These are phyloP conservation scores for Montipora sp. DNA, from an alignment of 64 coral and sea anemone species.

Conservation along the genomic window DNA sequence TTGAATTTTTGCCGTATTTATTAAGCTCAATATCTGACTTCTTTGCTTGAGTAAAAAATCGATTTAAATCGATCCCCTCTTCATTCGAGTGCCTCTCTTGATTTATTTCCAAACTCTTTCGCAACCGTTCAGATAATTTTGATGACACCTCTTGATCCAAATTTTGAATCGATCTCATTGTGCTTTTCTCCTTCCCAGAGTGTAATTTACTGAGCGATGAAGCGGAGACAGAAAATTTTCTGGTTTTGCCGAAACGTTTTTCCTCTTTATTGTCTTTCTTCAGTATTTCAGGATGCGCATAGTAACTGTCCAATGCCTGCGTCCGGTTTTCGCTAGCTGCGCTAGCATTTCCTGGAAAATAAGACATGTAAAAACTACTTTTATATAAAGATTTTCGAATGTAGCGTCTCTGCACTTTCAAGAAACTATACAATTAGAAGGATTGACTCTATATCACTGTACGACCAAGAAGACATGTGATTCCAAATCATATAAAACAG, in stretches of 20 bases:
- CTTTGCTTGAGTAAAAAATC: background rate
- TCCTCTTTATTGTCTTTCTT: background rate
- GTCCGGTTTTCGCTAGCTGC: background rate
- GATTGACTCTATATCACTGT: too few relatives aligned
- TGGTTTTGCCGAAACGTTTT: background rate
- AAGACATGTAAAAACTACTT: background rate
- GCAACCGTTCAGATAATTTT: background rate
- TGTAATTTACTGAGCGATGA: background rate
- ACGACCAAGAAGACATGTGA: too few relatives aligned
- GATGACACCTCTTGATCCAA: background rate
- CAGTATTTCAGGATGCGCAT: conserved; percentile 3
- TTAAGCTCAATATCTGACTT: background rate
- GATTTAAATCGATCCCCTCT: background rate
- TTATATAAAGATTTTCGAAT: too few relatives aligned
- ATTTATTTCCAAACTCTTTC: background rate
- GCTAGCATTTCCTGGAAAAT: background rate
- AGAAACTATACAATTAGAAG: too few relatives aligned
- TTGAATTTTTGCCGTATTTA: background rate
- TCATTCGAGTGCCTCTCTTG: background rate
- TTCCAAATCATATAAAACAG: too few relatives aligned
- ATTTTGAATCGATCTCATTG: background rate
- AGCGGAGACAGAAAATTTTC: background rate
- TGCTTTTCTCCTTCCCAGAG: background rate
- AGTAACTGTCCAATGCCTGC: conserved; percentile 6
- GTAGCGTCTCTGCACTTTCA: too few relatives aligned